Evolutionary conservation across 2,888 invertebrate species (phyloP), one percentile per base, ranked within the genome.

Genomic region (Hemicrepidius hirtus): DNA sequence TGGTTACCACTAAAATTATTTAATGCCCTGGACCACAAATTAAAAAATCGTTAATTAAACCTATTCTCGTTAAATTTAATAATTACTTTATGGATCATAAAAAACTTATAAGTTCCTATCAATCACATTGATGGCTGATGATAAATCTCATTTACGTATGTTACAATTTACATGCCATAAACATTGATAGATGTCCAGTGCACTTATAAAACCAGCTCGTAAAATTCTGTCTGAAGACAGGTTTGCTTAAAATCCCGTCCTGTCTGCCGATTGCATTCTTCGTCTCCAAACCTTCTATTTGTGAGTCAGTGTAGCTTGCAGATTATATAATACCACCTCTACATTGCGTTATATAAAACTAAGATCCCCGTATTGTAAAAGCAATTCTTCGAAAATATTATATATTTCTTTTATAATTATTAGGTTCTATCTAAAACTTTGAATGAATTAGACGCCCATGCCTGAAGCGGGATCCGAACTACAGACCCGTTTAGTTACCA

Each of bases 241-340:
- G 75, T 75, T 73, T 70, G 73, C 77, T 77, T 76, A 20, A 77
- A 75, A 77, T 77, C 75, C 76, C 76, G 76, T 76, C 76, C 74
- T 73, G 78, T 77, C 77, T 75, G 73, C 73, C 65, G 76, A 77
- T 76, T 73, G 75, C 76, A 77, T 78, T 76, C 77, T 76, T 68
- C 35, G 67, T 67, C 72, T 63, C 53, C 35, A 69, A 44, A 40
- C 46, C 60, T 16, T 16, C n/a, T 37, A 16, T 66, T 57, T 12
- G 12, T 44, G 46, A 59, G 57, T 46, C 68, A 60, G 49, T 13
- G 16, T 24, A 46, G 57, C 46, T 49, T 32, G 46, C 35, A 35
- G 68, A 68, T 68, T 59, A 49, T 49, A 59, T 68, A 68, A 68
- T 60, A 24, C 60, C 60, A 21, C 41, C 46, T 50, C 37, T 60